A percentile compares a stretch with the other conserved stretches of the same genome.
These are phyloP conservation scores for Acipenser transmontanus DNA, from an alignment of 2,797 vertebrate species.

Conservation along the genomic window DNA sequence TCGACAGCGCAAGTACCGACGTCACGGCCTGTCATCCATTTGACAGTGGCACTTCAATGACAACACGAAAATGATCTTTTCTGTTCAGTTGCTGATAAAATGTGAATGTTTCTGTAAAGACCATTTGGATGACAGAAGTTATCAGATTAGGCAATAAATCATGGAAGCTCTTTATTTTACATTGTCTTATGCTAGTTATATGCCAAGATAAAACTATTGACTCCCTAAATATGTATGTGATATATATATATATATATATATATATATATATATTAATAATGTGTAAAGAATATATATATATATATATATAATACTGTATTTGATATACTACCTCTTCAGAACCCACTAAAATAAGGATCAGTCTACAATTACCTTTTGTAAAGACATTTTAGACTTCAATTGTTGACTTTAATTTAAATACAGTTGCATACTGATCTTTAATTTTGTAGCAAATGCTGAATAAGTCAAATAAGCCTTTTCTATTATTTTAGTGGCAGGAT, in stretches of 20 bases:
- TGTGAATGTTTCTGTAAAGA: neutral
- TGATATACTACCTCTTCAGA: neutral
- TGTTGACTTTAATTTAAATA: neutral
- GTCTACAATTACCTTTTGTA: neutral
- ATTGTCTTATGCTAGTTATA: no score
- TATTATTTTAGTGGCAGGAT: conserved; percentile 1
- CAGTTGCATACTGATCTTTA: neutral
- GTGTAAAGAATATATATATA: no score
- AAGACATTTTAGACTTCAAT: no score
- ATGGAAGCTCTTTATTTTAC: neutral
- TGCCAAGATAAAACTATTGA: no score
- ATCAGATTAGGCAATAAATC: neutral
- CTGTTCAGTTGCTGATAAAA: conserved; percentile 1
- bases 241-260: no score
- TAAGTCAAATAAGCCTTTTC: neutral
- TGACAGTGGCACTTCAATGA: neutral
- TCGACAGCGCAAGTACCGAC: neutral
- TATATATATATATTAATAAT: no score
- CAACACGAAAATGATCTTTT: neutral
- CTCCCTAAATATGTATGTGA: neutral
- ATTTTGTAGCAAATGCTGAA: neutral
- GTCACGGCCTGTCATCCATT: neutral
- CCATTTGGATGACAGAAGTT: neutral
- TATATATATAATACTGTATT: neutral
- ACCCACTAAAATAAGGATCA: neutral